Conservation (phyloP, 2,797 vertebrate genomes). For the Sciurus vulgaris region DNA sequence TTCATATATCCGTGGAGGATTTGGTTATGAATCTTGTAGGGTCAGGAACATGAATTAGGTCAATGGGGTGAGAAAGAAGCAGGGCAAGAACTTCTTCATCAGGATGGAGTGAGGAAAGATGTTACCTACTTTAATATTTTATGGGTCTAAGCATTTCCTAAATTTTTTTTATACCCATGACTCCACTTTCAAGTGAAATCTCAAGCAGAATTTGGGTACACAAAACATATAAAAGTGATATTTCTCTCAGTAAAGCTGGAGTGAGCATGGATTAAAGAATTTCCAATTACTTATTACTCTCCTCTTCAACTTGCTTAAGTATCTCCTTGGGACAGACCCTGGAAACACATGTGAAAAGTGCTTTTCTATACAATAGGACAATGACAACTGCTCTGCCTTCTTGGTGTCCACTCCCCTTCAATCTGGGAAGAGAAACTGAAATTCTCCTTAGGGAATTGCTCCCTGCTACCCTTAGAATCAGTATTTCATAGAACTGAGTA, state of each 20-base stretch:
- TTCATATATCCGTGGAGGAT: neutral
- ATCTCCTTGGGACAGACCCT: neutral
- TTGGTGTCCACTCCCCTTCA: neutral
- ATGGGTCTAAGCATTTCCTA: neutral
- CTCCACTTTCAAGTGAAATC: conserved; percentile 17
- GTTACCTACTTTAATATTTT: neutral
- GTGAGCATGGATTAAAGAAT: neutral
- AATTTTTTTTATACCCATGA: neutral
- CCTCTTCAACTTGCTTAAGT: neutral
- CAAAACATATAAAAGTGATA: neutral
- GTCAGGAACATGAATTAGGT: neutral
- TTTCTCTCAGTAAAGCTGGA: neutral
- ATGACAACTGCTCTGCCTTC: neutral
- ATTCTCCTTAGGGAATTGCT: neutral
- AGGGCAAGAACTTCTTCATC: neutral
- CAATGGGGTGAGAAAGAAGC: neutral
- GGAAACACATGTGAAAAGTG: neutral
- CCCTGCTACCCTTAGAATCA: neutral
- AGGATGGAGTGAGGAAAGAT: neutral
- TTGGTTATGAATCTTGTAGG: neutral
- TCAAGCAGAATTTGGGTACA: neutral
- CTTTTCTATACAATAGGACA: neutral
- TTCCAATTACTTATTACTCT: neutral
- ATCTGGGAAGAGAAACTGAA: neutral
- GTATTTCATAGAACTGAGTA: neutral